These are phyloP conservation scores for Pollimyrus isidori DNA, from an alignment of 2,113 vertebrate genomes.

Conservation along the genomic window DNA sequence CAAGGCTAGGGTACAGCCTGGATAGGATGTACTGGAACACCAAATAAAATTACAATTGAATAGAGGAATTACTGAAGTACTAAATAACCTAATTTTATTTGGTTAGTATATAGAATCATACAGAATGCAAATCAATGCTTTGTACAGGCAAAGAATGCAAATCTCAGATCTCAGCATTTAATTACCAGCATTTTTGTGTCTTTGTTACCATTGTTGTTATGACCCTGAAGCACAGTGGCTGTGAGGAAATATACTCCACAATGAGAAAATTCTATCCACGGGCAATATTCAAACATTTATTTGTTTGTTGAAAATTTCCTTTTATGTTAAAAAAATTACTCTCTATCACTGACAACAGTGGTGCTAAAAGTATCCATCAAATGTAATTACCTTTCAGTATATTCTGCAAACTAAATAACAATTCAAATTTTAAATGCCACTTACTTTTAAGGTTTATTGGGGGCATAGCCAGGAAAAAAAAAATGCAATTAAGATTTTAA, in stretches of 20 bases:
- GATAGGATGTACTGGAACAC: neutral
- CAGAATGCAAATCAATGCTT: neutral
- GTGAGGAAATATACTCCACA: neutral
- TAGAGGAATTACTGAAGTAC: neutral
- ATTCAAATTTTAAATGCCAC: neutral
- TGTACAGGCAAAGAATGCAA: neutral
- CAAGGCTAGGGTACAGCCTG: neutral
- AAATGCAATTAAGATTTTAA: conserved; percentile 15
- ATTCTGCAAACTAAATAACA: neutral
- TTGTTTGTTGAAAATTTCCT: neutral
- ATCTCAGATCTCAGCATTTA: neutral
- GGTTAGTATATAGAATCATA: neutral
- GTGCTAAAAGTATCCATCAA: neutral
- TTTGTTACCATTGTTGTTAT: neutral
- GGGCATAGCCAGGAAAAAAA: conserved; percentile 22
- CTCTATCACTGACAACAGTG: neutral
- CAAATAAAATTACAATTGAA: neutral
- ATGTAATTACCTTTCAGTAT: neutral
- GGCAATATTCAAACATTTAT: neutral
- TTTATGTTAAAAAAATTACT: neutral
- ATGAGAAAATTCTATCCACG: neutral
- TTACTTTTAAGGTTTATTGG: neutral
- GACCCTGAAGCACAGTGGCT: neutral
- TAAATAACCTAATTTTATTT: neutral
- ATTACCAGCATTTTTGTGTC: neutral